Base-by-base conservation (phyloP, 23 tunicate genomes). In the Clavelina lepadiformis region DNA sequence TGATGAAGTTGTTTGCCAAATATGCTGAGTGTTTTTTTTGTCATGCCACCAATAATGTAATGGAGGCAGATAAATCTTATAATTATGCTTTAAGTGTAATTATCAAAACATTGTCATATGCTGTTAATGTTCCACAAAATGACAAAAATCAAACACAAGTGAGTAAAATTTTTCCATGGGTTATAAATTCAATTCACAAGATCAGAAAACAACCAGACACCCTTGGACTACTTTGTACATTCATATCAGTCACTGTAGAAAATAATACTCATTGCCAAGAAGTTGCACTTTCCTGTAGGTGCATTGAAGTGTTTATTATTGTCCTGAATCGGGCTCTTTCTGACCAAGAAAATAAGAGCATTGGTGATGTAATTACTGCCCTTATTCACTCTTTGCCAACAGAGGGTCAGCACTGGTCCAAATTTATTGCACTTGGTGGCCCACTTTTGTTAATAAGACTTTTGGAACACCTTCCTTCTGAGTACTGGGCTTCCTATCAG, bases 81-180 rank as follows among this genome's bases (percentile, higher is more conserved):
- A n/a, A n/a, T n/a, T n/a, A n/a, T n/a, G n/a, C 47, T 46, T 66
- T 46, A 4, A 66, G 29, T 29, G 34, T 66, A 22, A 7, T 46
- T 3, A 13, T 36, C 2, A 66, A 66, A 25, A 46, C 35, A 7
- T 66, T 66, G 35, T 21, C 72, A 25, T 66, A 66, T 46, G 18
- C 72, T 24, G 57, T 38, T 2, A 66, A 26, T 38, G 72, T 66
- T 21, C 72, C 72, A 20, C 72, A 45, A 66, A 46, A 66, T 66
- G 8, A 46, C 3, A 57, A 66, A 45, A 66, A 66, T 26, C 72
- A 66, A 33, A 28, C 46, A 5, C 27, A 66, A 19, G 3, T 66
- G 13, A 21, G 56, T 3, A 28, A 46, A 66, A 13, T 66, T 6
- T 8, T 66, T 4, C 72, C 72, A n/a, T 66, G 72, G 72, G 15